phyloP scores from a whole-genome alignment of 2,888 invertebrate species.

The Phyllotreta cruciferae region DNA sequence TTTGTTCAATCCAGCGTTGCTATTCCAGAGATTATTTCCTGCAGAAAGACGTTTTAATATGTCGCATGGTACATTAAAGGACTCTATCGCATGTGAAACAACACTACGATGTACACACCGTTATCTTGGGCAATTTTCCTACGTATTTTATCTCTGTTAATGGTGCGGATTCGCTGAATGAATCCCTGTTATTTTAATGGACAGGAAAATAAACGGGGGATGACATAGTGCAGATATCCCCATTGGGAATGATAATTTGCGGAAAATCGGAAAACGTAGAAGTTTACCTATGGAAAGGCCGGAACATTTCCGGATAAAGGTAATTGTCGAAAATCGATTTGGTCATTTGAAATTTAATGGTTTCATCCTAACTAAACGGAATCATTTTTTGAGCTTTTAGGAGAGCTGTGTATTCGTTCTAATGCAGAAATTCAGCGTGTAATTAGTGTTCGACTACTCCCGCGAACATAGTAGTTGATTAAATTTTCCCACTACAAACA shows the following conservation, averaged over 20 bases:
- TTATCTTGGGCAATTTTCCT: conserved; percentile 24
- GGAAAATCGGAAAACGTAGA: conserved; percentile 18
- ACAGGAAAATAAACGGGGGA: conserved; percentile 26
- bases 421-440: too few species aligned
- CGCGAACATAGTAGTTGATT: too few species aligned
- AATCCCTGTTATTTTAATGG: conserved; percentile 27
- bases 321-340: too few species aligned
- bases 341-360: too few species aligned
- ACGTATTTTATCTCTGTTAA: conserved; percentile 22
- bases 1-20: too few species aligned
- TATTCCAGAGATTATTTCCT: not conserved
- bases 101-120: conserved; percentile 26
- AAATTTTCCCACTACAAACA: too few species aligned
- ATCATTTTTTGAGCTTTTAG: too few species aligned
- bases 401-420: too few species aligned
- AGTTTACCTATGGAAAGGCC: conserved; percentile 2
- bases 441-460: too few species aligned
- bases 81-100: conserved; percentile 27
- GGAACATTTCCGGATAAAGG: too few species aligned
- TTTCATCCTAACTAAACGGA: too few species aligned
- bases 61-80: conserved; percentile 17
- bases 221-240: conserved; percentile 25
- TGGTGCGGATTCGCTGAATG: conserved; percentile 7
- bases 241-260: conserved; percentile 24
- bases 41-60: conserved; percentile 10